Evolutionary conservation across 2,888 invertebrate genomes (phyloP), one percentile per base, ranked within the genome.

Genomic region (Eupithecia pulchellata): DNA sequence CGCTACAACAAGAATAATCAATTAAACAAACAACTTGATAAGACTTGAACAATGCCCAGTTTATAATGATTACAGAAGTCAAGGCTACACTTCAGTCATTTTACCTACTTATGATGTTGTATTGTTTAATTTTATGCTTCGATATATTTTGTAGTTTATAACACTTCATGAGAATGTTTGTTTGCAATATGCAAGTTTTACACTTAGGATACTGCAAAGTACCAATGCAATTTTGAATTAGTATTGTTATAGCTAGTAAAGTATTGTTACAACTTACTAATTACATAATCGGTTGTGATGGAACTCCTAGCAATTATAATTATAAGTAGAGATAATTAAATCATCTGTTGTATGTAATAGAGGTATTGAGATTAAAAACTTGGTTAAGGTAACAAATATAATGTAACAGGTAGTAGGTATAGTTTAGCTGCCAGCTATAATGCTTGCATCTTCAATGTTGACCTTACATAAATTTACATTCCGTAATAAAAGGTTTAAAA

Each of bases 261-360:
- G 9, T 52, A 25, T 47, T 52, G 52, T 52, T 25, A 25, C 52
- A 52, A 52, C 52, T 29, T 60, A 32, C 58, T n/a, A 25, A 32
- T 64, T 68, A 66, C 11, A 39, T 39, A 71, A 70, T 68, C 69
- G 76, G 76, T 77, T 77, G 77, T 77, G 77, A 77, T 72, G 39
- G 71, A 75, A 71, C 39, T 70, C 34, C 57, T 70, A 72, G 73
- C 77, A 76, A 76, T n/a, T 75, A 73, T 68, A 25, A 52, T 13
- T 52, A 52, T 60, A 27, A 11, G 27, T 66, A n/a, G n/a, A n/a
- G n/a, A n/a, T 13, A 13, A 27, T 25, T 34, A 57, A 13, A 25
- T 27, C 17, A 30, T 52, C 52, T 52, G 52, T 52, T 52, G 52
- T 52, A 25, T n/a, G n/a, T n/a, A n/a, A n/a, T 52, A 52, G 52